phyloP scores from a whole-genome alignment of 2,888 invertebrate genomes.

The Priocnemis perturbator region DNA sequence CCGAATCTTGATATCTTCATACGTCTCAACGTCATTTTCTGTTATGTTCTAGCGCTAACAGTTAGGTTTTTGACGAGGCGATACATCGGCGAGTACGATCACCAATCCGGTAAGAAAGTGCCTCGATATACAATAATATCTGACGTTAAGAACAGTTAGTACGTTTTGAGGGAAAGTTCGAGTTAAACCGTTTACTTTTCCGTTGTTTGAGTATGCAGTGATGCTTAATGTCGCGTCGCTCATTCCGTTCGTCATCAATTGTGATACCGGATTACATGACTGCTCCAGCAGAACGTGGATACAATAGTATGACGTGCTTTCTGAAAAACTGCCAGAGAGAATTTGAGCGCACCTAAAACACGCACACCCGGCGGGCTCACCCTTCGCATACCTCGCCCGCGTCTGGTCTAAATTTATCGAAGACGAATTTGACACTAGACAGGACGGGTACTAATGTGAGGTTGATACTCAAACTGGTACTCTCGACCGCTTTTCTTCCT shows the following conservation, averaged over 20 bases:
- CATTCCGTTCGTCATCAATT: background rate
- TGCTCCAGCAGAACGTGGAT: background rate
- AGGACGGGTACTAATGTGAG: conserved; percentile 61
- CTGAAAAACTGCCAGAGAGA: conserved; percentile 68
- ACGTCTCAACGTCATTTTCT: no score
- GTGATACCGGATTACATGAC: conserved; percentile 6
- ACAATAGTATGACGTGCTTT: conserved; percentile 44
- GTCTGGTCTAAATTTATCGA: conserved; percentile 70
- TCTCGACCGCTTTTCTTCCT: conserved; percentile 29
- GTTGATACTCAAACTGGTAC: conserved; percentile 59
- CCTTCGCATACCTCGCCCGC: conserved; percentile 52
- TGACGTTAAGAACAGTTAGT: no score
- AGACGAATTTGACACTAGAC: conserved; percentile 71
- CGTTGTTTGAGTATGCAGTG: no score
- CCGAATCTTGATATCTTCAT: no score
- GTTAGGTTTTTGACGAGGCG: conserved; percentile 94
- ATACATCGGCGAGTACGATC: conserved; percentile 96
- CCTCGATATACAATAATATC: conserved; percentile 18
- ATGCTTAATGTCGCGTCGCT: no score
- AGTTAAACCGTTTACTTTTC: no score
- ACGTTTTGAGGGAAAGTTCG: no score
- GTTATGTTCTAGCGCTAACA: conserved; percentile 82
- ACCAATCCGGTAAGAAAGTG: conserved; percentile 86
- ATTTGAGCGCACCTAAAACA: conserved; percentile 45
- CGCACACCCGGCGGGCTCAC: conserved; percentile 25